Percentiles rank a stretch among this genome's conserved stretches.
phyloP scores from a whole-genome alignment of 1,140 invertebrate species.

The Brachionus calyciflorus region DNA sequence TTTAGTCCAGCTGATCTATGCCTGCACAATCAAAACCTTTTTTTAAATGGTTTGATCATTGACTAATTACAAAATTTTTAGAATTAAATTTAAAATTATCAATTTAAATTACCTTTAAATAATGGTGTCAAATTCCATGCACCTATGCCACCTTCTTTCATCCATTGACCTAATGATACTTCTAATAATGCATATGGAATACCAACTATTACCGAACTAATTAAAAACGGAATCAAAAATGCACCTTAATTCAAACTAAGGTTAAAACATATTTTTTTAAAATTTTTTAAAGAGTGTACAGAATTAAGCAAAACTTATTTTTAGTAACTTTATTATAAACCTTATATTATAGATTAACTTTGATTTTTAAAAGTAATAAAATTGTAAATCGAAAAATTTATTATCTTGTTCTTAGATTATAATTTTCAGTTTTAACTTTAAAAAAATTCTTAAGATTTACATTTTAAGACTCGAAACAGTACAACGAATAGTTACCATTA shows the following conservation, averaged over 20 bases:
- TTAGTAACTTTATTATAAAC: no score
- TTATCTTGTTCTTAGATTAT: no score
- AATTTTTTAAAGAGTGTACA: no score
- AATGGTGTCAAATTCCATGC: conserved; percentile 96
- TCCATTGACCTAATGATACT: conserved; percentile 48
- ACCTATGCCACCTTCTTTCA: conserved; percentile 83
- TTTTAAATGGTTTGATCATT: conserved; percentile 27
- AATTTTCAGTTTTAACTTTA: no score
- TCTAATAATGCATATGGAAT: conserved; percentile 48
- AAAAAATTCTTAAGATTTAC: no score
- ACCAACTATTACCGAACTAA: conserved; percentile 38
- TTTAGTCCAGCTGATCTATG: conserved; percentile 1
- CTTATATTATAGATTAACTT: no score
- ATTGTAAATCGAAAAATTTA: no score
- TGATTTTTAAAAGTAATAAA: no score
- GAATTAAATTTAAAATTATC: conserved; percentile 42
- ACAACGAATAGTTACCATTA: no score
- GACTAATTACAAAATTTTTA: conserved; percentile 20
- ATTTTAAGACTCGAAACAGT: no score
- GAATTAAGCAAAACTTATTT: no score
- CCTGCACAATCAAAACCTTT: conserved; percentile 22
- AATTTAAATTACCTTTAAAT: conserved; percentile 70
- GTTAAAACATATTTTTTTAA: background rate
- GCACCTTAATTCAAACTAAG: conserved; percentile 34
- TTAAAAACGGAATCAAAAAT: conserved; percentile 47